A percentile compares a stretch with the other conserved stretches of the same genome.
Conservation (phyloP, 2,797 vertebrate species). For the Scleropages formosus region DNA sequence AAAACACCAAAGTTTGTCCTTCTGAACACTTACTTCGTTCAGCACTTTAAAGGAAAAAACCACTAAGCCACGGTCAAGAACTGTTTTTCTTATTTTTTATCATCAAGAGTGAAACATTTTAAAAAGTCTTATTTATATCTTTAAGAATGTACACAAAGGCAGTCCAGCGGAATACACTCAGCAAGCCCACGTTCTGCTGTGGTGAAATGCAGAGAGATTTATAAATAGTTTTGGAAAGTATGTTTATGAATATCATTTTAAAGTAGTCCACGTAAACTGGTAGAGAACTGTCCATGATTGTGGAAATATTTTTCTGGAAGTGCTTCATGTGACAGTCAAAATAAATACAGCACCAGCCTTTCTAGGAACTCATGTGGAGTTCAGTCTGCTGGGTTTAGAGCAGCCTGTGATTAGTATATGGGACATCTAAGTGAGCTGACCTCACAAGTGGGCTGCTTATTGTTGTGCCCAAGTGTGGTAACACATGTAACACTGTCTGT, state of each 20-base stretch:
- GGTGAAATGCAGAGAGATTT: constrained; percentile 27
- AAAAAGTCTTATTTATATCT: constrained; percentile 49
- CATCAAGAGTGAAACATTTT: constrained; percentile 45
- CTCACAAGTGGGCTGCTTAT: constrained; percentile 12
- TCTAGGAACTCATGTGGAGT: constrained; percentile 52
- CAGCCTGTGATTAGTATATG: neutral
- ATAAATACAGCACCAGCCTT: neutral
- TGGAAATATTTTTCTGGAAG: constrained; percentile 43
- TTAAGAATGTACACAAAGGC: constrained; percentile 62
- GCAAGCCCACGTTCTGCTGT: neutral
- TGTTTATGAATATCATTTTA: constrained; percentile 24
- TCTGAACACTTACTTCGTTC: constrained; percentile 16
- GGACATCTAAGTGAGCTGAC: neutral
- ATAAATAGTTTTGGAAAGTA: constrained; percentile 45
- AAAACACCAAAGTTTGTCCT: constrained; percentile 43
- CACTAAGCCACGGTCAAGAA: constrained; percentile 54
- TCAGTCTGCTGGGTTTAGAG: constrained; percentile 46
- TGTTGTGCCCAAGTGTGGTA: neutral
- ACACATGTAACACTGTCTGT: neutral
- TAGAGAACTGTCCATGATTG: constrained; percentile 8
- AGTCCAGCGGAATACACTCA: constrained; percentile 38
- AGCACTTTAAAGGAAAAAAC: constrained; percentile 38
- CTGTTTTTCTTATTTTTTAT: constrained; percentile 47
- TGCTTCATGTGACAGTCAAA: constrained; percentile 53
- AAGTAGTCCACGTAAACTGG: neutral